Base-by-base conservation (phyloP, 1,140 invertebrate species). In the Plutomurus gul region DNA sequence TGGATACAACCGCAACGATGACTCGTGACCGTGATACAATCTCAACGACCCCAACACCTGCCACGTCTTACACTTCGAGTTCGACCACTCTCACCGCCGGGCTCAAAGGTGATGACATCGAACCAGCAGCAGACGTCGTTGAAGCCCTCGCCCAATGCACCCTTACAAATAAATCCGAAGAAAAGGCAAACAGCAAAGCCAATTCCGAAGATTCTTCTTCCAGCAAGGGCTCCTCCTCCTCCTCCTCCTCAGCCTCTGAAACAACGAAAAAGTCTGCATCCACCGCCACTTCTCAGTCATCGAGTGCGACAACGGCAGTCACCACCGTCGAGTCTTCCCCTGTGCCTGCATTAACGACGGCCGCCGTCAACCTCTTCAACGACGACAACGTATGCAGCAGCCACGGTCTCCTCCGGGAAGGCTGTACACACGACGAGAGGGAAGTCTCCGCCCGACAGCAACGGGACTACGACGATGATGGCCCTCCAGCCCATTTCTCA, bases 21-120 rank as follows among this genome's bases (percentile, higher is more conserved):
- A 56, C 75, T 37, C 47, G 51, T 56, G 49, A 49, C 75, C 49
- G 75, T 47, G 30, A 49, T 65, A 65, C 56, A 75, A 37, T 46
- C 43, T 75, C 71, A 73, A 47, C 39, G n/a, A 73, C 71, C 18
- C 43, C 71, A 47, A 73, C 71, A 33, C 43, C 71, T 0, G 43
- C 71, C 39, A 73, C 71, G 36, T 43, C 71, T 7, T 43, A 73
- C 71, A 43, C 71, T n/a, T 73, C 71, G 13, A 65, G 27, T 7
- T 65, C 56, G 56, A 65, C 47, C n/a, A 56, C 47, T 6, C 46
- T 51, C 10, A 39, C 49, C 18, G 11, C 13, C 10, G 46, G 47
- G 25, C 22, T 56, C n/a, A 46, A 49, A 30, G 43, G 71, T 13
- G 47, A 75, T 5, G 74, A 49, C 10, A 18, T 11, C 7, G 33